Base-by-base conservation (phyloP, 2,888 invertebrate genomes). In the Mythimna vitellina region DNA sequence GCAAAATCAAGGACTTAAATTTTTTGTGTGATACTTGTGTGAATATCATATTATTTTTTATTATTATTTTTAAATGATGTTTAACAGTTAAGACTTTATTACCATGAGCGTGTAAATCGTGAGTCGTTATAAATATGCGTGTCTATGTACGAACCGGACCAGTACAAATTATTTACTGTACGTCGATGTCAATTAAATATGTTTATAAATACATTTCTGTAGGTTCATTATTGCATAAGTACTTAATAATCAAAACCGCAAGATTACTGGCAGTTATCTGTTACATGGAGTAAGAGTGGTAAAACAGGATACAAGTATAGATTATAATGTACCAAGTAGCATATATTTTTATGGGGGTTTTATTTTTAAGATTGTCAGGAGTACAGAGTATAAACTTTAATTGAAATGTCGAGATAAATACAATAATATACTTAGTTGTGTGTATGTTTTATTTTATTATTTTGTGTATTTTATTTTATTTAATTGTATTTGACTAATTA, bases 171-270 rank as follows among this genome's bases (percentile, higher is more conserved):
- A 58, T 53, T 35, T 14, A 49, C 58, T 53, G 25, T 29, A 63
- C 12, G 51, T 76, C 8, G 29, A 35, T 60, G 35, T 60, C 42
- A 60, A 74, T 74, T 49, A 77, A 53, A 72, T 29, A 60, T 38
- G 32, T 54, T 29, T 25, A n/a, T 71, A 20, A 53, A 35, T 54
- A 60, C 60, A 46, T 46, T 54, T 73, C 25, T 54, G 46, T n/a
- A 42, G 12, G 17, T 54, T 57, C 14, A 49, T 62, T 38, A 56
- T 46, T 56, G 62, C 56, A 38, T 22, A 35, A n/a, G 35, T 73
- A 63, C 46, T 46, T 58, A 46, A n/a, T 38, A 76, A 20, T 67
- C 53, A 54, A 68, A 32, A 61, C n/a, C 49, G 35, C 20, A 56
- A 57, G 9, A 57, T 57, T 51, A 67, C 12, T 42, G 51, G n/a